phyloP scores from a whole-genome alignment of 2,888 invertebrate genomes.

The Dryocosmus kuriphilus region DNA sequence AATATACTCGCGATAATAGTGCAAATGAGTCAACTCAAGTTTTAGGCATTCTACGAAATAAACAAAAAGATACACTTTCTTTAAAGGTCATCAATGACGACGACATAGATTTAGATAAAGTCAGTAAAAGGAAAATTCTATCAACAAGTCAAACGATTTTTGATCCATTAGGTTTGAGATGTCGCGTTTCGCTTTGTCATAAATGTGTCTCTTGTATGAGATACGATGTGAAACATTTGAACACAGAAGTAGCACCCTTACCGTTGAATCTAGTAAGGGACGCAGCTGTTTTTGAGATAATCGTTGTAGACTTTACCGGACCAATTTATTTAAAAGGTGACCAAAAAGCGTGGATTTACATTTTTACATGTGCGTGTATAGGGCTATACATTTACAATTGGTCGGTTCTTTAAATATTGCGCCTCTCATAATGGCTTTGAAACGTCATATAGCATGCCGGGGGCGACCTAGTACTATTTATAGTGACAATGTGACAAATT shows the following conservation, averaged over 20 bases:
- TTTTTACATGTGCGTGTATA: slow-evolving; percentile 72
- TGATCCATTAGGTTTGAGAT: too few relatives aligned
- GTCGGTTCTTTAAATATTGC: slow-evolving; percentile 62
- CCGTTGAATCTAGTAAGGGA: slow-evolving; percentile 60
- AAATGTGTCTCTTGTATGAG: slow-evolving; percentile 54
- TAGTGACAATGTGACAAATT: slow-evolving; percentile 74
- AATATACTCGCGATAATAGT: too few relatives aligned
- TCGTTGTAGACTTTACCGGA: slow-evolving; percentile 69
- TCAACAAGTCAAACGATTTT: too few relatives aligned
- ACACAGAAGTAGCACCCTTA: slow-evolving; percentile 57
- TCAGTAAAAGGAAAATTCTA: too few relatives aligned
- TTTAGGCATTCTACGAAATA: too few relatives aligned
- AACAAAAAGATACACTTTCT: too few relatives aligned
- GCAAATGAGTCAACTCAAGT: too few relatives aligned
- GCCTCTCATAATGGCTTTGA: slow-evolving; percentile 63
- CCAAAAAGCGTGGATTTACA: slow-evolving; percentile 65
- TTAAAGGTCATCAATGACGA: too few relatives aligned
- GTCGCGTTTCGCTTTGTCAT: slow-evolving; percentile 42
- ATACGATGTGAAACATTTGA: slow-evolving; percentile 52
- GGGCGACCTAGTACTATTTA: slow-evolving; percentile 66
- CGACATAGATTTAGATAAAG: too few relatives aligned
- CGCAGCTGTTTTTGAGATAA: slow-evolving; percentile 58
- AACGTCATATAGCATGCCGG: slow-evolving; percentile 67
- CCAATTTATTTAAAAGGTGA: slow-evolving; percentile 61
- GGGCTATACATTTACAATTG: slow-evolving; percentile 72